Percentiles rank a stretch among this genome's conserved stretches.
Evolutionary conservation across 1,140 invertebrate genomes (phyloP).

Genomic region (Calycopis cecrops): DNA sequence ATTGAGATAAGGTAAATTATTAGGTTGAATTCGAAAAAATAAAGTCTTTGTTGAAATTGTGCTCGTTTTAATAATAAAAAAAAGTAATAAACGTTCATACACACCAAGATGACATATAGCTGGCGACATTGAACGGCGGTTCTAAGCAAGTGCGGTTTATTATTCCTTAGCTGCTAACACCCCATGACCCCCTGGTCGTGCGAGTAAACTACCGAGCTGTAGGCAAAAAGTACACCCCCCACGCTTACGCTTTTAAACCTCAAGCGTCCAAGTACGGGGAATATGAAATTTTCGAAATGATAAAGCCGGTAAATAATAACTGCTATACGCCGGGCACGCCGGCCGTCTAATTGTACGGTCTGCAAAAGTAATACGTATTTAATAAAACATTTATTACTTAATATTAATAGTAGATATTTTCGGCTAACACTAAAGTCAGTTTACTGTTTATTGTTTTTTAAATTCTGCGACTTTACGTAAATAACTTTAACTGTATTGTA

Average conservation of each 20-base stretch:
- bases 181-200: conserved; percentile 57
- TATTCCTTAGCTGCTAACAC: conserved; percentile 65
- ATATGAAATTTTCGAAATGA: conserved; percentile 75
- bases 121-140: conserved; percentile 37
- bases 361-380: conserved; percentile 35
- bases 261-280: conserved; percentile 73
- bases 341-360: conserved; percentile 55
- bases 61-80: too few species aligned
- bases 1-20: too few species aligned
- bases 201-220: conserved; percentile 35
- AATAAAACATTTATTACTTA: conserved; percentile 1
- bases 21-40: too few species aligned
- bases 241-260: conserved; percentile 71
- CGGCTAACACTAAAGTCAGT: too few species aligned
- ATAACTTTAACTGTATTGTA: too few species aligned
- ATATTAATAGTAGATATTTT: too few species aligned
- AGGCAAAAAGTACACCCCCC: conserved; percentile 61
- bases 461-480: too few species aligned
- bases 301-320: conserved; percentile 75
- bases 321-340: conserved; percentile 65
- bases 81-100: too few species aligned
- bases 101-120: conserved; percentile 19
- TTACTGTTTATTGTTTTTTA: too few species aligned
- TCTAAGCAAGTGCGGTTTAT: conserved; percentile 63
- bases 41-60: too few species aligned